These are phyloP conservation scores for Melanotaenia boesemani DNA, from an alignment of 2,797 vertebrate genomes.

Conservation along the genomic window DNA sequence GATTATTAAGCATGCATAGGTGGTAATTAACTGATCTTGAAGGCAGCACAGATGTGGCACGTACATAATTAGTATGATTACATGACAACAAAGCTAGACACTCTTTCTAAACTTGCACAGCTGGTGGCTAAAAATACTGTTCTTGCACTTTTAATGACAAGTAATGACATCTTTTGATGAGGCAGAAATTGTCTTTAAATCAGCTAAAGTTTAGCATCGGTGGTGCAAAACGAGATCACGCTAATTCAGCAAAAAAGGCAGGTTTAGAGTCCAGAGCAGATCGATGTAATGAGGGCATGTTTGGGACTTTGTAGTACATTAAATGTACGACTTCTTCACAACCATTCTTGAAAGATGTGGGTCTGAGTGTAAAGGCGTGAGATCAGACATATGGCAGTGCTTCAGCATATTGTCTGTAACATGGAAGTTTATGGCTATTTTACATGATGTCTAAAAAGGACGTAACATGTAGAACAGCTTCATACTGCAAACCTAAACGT, in stretches of 20 bases:
- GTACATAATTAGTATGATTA: constrained; percentile 13
- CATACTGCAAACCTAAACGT: constrained; percentile 5
- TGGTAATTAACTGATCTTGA: constrained; percentile 7
- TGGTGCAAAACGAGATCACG: neutral
- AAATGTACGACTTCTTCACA: constrained; percentile 14
- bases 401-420: constrained; percentile 22
- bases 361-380: constrained; percentile 37
- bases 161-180: constrained; percentile 11
- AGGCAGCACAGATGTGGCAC: constrained; percentile 14
- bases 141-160: neutral
- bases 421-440: constrained; percentile 14
- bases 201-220: constrained; percentile 5
- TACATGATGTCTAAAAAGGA: constrained; percentile 22
- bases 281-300: neutral
- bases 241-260: neutral
- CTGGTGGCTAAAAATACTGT: constrained; percentile 1
- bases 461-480: constrained; percentile 7
- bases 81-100: constrained; percentile 2
- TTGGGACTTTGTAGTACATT: neutral
- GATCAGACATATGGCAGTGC: constrained; percentile 44
- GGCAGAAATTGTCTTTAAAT: neutral
- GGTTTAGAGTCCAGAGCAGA: constrained; percentile 1
- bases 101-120: constrained; percentile 25
- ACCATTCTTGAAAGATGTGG: constrained; percentile 1
- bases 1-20: constrained; percentile 19